Conservation (phyloP, 2,797 vertebrate genomes). For the Oceanodroma leucorhoa region DNA sequence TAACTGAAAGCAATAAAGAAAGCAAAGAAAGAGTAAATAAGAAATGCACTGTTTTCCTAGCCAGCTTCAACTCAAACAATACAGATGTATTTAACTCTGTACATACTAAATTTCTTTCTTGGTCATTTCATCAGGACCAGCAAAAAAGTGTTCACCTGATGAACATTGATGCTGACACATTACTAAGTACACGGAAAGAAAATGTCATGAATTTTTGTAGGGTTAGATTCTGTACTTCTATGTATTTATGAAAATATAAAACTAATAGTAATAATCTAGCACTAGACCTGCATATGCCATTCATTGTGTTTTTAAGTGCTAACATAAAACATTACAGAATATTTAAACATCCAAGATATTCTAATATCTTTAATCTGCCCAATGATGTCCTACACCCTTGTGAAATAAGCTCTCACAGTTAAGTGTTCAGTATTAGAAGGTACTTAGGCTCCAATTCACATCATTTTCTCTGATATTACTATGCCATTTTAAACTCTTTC, state of each 20-base stretch:
- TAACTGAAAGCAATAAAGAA: constrained; percentile 15
- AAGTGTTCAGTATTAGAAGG: constrained; percentile 39
- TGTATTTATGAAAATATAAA: constrained; percentile 44
- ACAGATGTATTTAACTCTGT: not conserved
- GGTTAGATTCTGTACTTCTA: not conserved
- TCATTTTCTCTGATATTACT: not conserved
- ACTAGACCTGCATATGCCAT: not conserved
- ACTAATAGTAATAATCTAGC: constrained; percentile 27
- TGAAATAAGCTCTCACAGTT: constrained; percentile 53
- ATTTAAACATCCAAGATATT: constrained; percentile 51
- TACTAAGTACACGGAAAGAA: not conserved
- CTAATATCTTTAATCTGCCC: not conserved
- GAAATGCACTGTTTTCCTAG: not conserved
- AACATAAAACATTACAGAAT: constrained; percentile 34
- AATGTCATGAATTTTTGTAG: not conserved
- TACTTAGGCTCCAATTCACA: constrained; percentile 16
- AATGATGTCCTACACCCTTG: not conserved
- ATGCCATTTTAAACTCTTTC: constrained; percentile 31
- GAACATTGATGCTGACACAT: not conserved
- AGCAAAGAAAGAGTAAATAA: constrained; percentile 8
- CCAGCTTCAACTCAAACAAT: not conserved
- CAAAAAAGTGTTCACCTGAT: not conserved
- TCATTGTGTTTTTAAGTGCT: not conserved
- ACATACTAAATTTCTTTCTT: not conserved
- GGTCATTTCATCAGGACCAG: not conserved